Base-by-base conservation (phyloP, 2,797 vertebrate species). In the Urophycis tenuis region DNA sequence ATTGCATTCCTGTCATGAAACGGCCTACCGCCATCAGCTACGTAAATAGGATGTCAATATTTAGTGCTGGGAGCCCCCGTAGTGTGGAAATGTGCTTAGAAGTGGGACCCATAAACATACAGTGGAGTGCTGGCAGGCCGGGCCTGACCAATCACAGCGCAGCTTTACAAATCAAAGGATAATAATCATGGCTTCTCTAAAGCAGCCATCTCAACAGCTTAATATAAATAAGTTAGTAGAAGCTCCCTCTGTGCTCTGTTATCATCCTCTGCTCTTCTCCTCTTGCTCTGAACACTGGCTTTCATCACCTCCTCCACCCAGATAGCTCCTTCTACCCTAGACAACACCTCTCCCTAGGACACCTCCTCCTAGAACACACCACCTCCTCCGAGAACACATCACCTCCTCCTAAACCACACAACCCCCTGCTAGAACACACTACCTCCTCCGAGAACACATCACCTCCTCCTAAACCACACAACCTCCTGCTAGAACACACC, bases 61-160 rank as follows among this genome's bases (percentile, higher is more conserved):
- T 88, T 87, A 86, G 87, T 79, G 79, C 85, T 22, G 84, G 88
- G 85, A 76, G 81, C 91, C 88, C 85, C 82, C 82, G 79, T 74
- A 92, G 87, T 81, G 79, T 92, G 90, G 83, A 93, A 93, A 92
- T 92, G 87, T 79, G 90, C 85, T 93, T 91, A 91, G 90, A 85
- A 85, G 83, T 81, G 83, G 83, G 85, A 84, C 83, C 84, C 84
- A 87, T 92, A 91, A 92, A 93, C 86, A 92, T 86, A 87, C 90
- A 90, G 89, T 89, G 88, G 85, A 91, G 88, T 87, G 85, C 88
- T 74, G 36, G 81, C 85, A 84, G 85, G 85, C 84, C 88, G 88
- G 86, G 77, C 85, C 80, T 80, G 82, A 83, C 85, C 87, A 88
- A 86, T 89, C 87, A 80, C 70, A 17, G 75, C 71, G 31, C 45